Evolutionary conservation across 2,888 invertebrate species (phyloP), one percentile per base, ranked within the genome.

Genomic region (Scaptomyza cyrtandrae): DNA sequence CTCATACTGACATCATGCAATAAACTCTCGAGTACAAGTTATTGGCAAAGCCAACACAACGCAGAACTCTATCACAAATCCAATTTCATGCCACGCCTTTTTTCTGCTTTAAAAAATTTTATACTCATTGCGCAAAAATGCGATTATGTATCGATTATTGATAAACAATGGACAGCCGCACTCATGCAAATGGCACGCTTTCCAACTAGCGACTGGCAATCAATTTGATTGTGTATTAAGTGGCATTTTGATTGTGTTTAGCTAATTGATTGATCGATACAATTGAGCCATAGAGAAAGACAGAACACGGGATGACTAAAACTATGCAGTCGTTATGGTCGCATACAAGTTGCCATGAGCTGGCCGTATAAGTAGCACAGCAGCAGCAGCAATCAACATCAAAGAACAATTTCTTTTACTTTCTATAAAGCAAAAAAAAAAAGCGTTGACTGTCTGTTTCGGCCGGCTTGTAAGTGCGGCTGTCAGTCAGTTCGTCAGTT

Each of bases 391-490:
- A 71, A 71, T 61, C 73, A 69, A 70, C 79, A 78, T 66, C 53
- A 82, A 74, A 78, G 78, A 75, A 84, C 88, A 84, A 84, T 84
- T 84, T 84, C 86, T 88, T 87, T 88, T 84, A 88, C 83, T 84
- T 84, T 84, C 83, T 84, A 84, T 82, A 80, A 82, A 82, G 53
- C 71, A 67, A 84, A 75, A 81, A 77, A 81, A 77, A 82, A 67
- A 70, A 72, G 68, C 58, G 57, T 14, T 61, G 63, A 39, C 65
- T 68, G 61, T 75, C 55, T 58, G 60, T 19, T 2, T 14, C 50
- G 7, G 58, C 49, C 62, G 49, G 46, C 57, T 48, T 54, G 43
- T 56, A 54, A 57, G 61, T 61, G 53, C 54, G 69, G 52, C 50
- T 46, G 46, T 57, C 57, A 46, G 66, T 61, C 11, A 6, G 69